A percentile compares a stretch with the other conserved stretches of the same genome.
These are phyloP conservation scores for Protonemura montana DNA, from an alignment of 2,888 invertebrate species.

Conservation along the genomic window DNA sequence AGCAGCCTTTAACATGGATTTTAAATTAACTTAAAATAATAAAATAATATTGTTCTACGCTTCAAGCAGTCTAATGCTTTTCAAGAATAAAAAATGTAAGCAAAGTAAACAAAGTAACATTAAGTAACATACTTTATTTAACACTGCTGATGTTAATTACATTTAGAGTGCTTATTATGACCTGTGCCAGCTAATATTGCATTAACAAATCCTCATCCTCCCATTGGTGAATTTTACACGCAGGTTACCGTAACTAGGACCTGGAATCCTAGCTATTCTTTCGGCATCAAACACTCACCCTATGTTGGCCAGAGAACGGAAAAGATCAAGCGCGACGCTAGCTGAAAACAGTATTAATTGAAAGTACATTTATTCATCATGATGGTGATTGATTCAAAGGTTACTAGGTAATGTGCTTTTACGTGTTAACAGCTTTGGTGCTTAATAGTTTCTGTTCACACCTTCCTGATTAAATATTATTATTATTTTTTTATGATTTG, in stretches of 20 bases:
- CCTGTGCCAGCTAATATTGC: not conserved
- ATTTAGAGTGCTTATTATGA: too few species aligned
- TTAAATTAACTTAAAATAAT: too few species aligned
- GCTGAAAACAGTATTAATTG: not conserved
- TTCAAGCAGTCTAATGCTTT: too few species aligned
- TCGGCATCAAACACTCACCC: slow-evolving; percentile 51
- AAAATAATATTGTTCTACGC: too few species aligned
- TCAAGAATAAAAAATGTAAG: too few species aligned
- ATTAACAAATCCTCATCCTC: slow-evolving; percentile 36
- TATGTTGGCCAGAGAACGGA: slow-evolving; percentile 46
- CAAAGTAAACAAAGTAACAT: too few species aligned
- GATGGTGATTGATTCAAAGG: slow-evolving; percentile 1
- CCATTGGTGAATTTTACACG: slow-evolving; percentile 29
- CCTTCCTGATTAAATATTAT: not conserved
- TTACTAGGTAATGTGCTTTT: slow-evolving; percentile 7
- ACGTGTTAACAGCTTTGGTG: not conserved
- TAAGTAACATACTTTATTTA: too few species aligned
- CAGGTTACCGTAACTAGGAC: slow-evolving; percentile 49
- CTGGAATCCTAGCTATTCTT: slow-evolving; percentile 49
- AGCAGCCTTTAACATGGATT: too few species aligned
- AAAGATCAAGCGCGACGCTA: not conserved
- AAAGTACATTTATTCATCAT: slow-evolving; percentile 7
- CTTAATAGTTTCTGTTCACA: not conserved
- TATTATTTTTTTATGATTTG: not conserved
- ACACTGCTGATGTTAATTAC: not conserved